A percentile compares a stretch with the other conserved stretches of the same genome.
Evolutionary conservation across 2,113 vertebrate species (phyloP).

Genomic region (Callaeas wilsoni): DNA sequence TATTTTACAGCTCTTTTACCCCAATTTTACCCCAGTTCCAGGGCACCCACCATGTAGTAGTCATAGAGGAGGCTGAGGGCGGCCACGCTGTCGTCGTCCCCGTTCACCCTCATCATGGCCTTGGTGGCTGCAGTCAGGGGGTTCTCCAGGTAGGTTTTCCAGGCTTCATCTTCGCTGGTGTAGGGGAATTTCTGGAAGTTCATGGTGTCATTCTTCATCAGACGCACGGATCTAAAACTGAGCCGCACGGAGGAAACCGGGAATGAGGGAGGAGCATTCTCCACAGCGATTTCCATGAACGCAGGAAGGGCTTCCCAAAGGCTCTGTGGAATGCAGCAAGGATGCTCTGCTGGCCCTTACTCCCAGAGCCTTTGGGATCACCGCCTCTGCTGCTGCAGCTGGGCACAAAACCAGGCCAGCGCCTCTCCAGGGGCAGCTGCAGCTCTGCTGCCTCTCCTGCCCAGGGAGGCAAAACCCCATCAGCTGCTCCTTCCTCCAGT

Average conservation of each 20-base stretch:
- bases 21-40: accelerated
- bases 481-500: neutral
- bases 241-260: neutral
- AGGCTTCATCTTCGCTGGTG: slow-evolving; percentile 84
- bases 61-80: slow-evolving; percentile 89
- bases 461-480: neutral
- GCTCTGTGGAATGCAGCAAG: neutral
- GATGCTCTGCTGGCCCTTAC: neutral
- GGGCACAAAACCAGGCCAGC: neutral
- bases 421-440: neutral
- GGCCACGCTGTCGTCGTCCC: slow-evolving; percentile 84
- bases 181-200: slow-evolving; percentile 83
- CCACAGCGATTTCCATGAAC: neutral
- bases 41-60: slow-evolving; percentile 78
- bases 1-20: accelerated
- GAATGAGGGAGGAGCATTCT: neutral
- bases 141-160: slow-evolving; percentile 85
- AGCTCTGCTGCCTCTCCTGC: neutral
- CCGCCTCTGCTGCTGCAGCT: neutral
- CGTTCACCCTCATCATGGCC: slow-evolving; percentile 84
- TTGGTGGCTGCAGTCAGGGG: slow-evolving; percentile 77
- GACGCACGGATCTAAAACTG: slow-evolving; percentile 84
- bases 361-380: neutral
- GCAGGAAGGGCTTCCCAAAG: neutral
- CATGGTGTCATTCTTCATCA: slow-evolving; percentile 90